phyloP scores from a whole-genome alignment of 2,888 invertebrate species.

The Pyralis farinalis region DNA sequence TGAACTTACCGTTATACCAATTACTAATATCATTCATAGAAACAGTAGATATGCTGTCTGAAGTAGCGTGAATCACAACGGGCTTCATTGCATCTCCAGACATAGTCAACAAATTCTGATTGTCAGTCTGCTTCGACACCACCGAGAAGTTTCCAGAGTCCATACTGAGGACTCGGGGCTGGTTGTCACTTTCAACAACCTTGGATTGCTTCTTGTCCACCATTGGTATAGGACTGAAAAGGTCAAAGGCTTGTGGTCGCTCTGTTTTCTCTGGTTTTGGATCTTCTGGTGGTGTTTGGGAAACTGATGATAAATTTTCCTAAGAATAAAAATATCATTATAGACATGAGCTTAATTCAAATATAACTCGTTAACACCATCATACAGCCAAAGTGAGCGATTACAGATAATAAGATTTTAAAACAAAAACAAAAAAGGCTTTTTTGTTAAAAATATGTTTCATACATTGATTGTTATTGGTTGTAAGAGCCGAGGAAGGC shows the following conservation, averaged over 20 bases:
- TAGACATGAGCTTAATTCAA: too few species aligned
- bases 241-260: constrained; percentile 64
- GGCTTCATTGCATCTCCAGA: constrained; percentile 62
- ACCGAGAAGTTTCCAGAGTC: constrained; percentile 70
- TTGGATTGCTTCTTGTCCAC: constrained; percentile 63
- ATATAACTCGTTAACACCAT: too few species aligned
- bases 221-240: constrained; percentile 78
- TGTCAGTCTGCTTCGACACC: constrained; percentile 52
- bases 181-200: constrained; percentile 47
- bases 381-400: too few species aligned
- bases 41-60: constrained; percentile 71
- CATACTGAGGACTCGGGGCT: constrained; percentile 59
- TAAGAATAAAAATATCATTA: too few species aligned
- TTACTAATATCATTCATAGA: constrained; percentile 83
- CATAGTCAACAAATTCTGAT: constrained; percentile 48
- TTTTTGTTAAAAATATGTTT: too few species aligned
- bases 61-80: constrained; percentile 51
- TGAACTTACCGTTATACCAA: constrained; percentile 81
- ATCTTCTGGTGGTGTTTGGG: constrained; percentile 23
- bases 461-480: too few species aligned
- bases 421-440: too few species aligned
- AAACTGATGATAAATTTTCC: constrained; percentile 49
- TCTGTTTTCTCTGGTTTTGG: constrained; percentile 39
- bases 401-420: too few species aligned
- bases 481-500: too few species aligned